Evolutionary conservation across 2,797 vertebrate genomes (phyloP), one percentile per base, ranked within the genome.

Genomic region (Squalus acanthias): DNA sequence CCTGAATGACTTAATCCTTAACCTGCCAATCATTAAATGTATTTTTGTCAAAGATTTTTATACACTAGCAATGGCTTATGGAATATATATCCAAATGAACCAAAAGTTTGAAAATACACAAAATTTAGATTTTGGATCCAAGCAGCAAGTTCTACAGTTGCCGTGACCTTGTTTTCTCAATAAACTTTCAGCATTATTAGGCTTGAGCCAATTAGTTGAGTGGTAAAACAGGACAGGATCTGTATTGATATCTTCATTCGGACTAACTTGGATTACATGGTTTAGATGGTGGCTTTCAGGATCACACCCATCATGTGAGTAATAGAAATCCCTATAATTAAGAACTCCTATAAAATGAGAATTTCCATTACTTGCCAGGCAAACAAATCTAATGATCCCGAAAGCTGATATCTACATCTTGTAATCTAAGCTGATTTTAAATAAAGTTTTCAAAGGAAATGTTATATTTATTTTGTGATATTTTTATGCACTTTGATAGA

Each of bases 301-400:
- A 50, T 87, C 46, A 87, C 20, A 60, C 13, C 26, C 53, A 89
- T 33, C 12, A 29, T 33, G 24, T 60, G 53, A 60, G 46, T 57
- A 53, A 88, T 89, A 53, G 87, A 89, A 89, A 89, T 89, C 53
- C 87, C 53, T 33, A 57, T 89, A 89, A 85, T 50, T 85, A 85
- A 3, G 1, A 46, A 50, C 39, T 85, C 39, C 39, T 4, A 13
- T 33, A 76, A 89, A 57, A 60, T 60, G 57, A 5, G 57, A 89
- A 57, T 15, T 33, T 60, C 87, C 57, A 89, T 89, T 15, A 57
- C 57, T 89, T 89, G 60, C 9, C 3, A 60, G 33, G 46, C 82
- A 50, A 85, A 50, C 82, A 85, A 24, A 85, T 5, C 3, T 85
- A 85, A 74, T 9, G 46, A 7, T 6, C 17, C 82, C 20, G 20